Conservation (phyloP, 2,797 vertebrate genomes). For the Channa striata region DNA sequence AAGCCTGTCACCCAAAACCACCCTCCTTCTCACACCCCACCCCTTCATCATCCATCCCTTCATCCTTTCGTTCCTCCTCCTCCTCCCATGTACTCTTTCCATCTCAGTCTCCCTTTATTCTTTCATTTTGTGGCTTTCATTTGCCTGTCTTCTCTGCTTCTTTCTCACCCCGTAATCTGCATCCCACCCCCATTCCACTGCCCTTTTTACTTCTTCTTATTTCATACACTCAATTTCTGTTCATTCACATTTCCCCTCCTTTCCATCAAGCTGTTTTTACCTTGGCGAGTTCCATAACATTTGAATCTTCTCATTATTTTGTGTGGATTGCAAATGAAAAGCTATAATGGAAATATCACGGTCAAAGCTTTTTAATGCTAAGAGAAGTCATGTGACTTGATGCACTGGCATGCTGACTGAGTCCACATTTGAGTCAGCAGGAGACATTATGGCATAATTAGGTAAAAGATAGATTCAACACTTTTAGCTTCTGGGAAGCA, state of each 20-base stretch:
- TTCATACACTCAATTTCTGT: conserved; percentile 84
- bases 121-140: conserved; percentile 68
- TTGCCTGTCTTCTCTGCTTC: conserved; percentile 53
- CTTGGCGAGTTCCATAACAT: conserved; percentile 64
- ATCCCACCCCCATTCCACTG: conserved; percentile 50
- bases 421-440: conserved; percentile 54
- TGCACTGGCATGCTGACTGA: conserved; percentile 51
- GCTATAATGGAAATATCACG: conserved; percentile 60
- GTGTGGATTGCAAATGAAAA: conserved; percentile 44
- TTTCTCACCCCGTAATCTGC: conserved; percentile 67
- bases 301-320: conserved; percentile 70
- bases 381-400: conserved; percentile 66
- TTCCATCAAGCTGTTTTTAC: conserved; percentile 75
- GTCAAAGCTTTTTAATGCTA: conserved; percentile 50
- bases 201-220: conserved; percentile 73
- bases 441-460: conserved; percentile 60
- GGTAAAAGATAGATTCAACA: conserved; percentile 18
- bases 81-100: conserved; percentile 62
- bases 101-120: conserved; percentile 74
- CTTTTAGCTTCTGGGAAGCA: conserved; percentile 21
- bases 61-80: conserved; percentile 69
- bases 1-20: conserved; percentile 84
- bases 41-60: conserved; percentile 80
- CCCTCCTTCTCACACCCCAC: conserved; percentile 71
- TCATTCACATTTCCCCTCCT: conserved; percentile 80